Base-by-base conservation (phyloP, 2,797 vertebrate species). In the Takifugu rubripes region DNA sequence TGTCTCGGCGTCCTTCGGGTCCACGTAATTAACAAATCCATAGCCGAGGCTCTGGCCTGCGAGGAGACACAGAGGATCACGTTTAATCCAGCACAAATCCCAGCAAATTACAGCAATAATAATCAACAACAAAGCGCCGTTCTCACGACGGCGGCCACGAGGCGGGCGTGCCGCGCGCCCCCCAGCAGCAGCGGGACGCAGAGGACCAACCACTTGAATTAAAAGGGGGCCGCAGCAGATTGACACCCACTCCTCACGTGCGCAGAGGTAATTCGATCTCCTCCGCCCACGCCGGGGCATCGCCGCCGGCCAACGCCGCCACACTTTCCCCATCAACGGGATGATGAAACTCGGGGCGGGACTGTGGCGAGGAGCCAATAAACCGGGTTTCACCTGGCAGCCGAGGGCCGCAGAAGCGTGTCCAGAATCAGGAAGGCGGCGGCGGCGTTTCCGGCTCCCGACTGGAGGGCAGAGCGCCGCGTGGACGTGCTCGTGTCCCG, bases 11-110 rank as follows among this genome's bases (percentile, higher is more conserved):
- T 98, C 96, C 91, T 99, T 99, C 6, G 95, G 93, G 52, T 98
- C 96, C 85, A 95, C 92, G 1, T 99, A 99, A 89, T 99, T 99
- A 78, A 99, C 96, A 91, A 99, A 99, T 61, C 97, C 97, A 52
- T 98, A 99, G 70, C 97, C 97, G 85, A 98, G 91, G 86, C 96
- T 98, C 85, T 99, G 97, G 11, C 96, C 97, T 98, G 84, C 40
- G 85, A 87, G n/a, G 36, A 40, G 12, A 40, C 36, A 14, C 36
- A 14, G 36, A 40, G 36, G 36, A 40, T 14, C 3, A 14, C 1
- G 12, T 14, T 40, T 40, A 14, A 40, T 14, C 11, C 36, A 14
- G 31, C 8, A 77, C 15, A 75, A 70, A 26, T 61, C 5, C n/a
- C 27, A 63, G 16, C 59, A 25, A 58, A 5, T 16, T 17, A 45